Evolutionary conservation across 2,113 vertebrate genomes (phyloP), one percentile per base, ranked within the genome.

Genomic region (Sialia sialis): DNA sequence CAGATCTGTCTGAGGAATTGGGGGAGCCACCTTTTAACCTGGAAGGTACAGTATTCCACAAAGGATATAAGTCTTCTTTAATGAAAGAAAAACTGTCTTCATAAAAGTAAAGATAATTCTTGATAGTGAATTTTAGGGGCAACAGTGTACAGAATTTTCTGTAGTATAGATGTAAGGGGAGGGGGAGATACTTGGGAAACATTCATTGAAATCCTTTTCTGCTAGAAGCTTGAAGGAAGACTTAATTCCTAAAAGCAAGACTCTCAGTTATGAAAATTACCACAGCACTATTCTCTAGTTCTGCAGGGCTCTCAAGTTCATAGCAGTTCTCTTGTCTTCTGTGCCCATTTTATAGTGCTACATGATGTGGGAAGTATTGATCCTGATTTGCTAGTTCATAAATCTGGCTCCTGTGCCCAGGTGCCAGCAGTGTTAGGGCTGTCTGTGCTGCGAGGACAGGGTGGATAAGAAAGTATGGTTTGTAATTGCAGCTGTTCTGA

Each of bases 1-100:
- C 98, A 97, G 98, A 98, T 97, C 91, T 79, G 91, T 97, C 96
- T 97, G 97, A 97, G 97, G 98, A 98, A 72, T 96, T 97, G 96
- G 73, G 96, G 97, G 97, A 98, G 89, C 97, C 97, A 97, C 96
- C 98, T 32, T 97, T 75, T 97, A 97, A 98, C 60, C 51, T 86
- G 67, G 94, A 97, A 98, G 98, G 98, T 98, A 98, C 96, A 94
- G 97, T 98, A 98, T 94, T 85, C 86, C 64, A 21, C 58, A 84
- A 93, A 81, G 70, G 94, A 86, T 89, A 87, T 94, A 60, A 34
- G 27, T 46, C 75, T 93, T 98, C 96, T 96, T 95, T 95, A 90
- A 66, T 14, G 11, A 95, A 93, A 76, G 66, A 72, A 84, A 93
- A 82, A 5, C 10, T 82, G 44, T 87, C 48, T 68, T 89, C 44